phyloP scores from a whole-genome alignment of 2,113 vertebrate genomes.

The Chaetodon trifascialis region DNA sequence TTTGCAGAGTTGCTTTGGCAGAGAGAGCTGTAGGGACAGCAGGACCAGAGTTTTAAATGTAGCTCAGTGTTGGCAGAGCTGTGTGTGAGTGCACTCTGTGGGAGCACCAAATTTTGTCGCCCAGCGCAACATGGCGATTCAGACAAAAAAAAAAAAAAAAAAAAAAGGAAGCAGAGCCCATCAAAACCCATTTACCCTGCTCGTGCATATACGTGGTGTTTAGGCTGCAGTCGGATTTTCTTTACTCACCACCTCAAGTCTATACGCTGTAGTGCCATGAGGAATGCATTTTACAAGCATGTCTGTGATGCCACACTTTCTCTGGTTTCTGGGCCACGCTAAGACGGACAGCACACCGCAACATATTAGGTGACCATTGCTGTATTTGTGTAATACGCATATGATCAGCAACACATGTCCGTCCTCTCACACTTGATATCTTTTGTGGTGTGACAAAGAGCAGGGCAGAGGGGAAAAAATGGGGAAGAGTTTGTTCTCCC shows the following conservation, averaged over 20 bases:
- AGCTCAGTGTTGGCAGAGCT: slow-evolving; percentile 75
- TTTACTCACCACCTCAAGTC: slow-evolving; percentile 15
- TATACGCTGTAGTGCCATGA: slow-evolving; percentile 36
- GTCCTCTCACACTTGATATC: slow-evolving; percentile 78
- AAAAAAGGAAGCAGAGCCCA: slow-evolving; percentile 55
- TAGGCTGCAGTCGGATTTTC: slow-evolving; percentile 17
- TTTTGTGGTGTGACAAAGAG: slow-evolving; percentile 78
- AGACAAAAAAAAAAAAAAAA: slow-evolving; percentile 35
- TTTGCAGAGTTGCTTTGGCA: slow-evolving; percentile 75
- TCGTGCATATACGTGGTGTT: slow-evolving; percentile 22
- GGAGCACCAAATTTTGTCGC: slow-evolving; percentile 76
- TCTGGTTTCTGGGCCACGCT: slow-evolving; percentile 41
- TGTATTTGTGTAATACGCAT: slow-evolving; percentile 74
- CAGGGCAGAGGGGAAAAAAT: slow-evolving; percentile 52
- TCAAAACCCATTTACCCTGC: slow-evolving; percentile 68
- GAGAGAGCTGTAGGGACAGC: slow-evolving; percentile 70
- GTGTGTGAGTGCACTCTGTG: slow-evolving; percentile 78
- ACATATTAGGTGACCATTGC: slow-evolving; percentile 75
- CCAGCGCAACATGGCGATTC: slow-evolving; percentile 71
- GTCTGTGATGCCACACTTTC: slow-evolving; percentile 61
- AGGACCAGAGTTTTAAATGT: slow-evolving; percentile 79
- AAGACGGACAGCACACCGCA: slow-evolving; percentile 66
- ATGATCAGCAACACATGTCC: slow-evolving; percentile 84
- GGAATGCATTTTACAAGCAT: slow-evolving; percentile 65
- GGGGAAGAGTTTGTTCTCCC: slow-evolving; percentile 78